These are phyloP conservation scores for Rhea americana DNA, from an alignment of 2,113 vertebrate species.

Conservation along the genomic window DNA sequence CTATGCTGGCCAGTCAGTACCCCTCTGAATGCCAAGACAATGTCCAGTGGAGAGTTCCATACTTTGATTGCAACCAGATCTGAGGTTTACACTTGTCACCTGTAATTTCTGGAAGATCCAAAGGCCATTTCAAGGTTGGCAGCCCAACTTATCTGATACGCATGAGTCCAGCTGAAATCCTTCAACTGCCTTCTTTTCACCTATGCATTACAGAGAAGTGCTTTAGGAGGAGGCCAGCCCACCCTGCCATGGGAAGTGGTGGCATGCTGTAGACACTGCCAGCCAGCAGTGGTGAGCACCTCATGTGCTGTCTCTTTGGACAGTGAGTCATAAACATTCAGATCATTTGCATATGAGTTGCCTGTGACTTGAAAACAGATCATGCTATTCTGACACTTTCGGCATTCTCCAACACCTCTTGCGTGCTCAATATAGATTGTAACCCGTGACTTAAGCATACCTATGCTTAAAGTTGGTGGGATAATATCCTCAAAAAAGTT, in stretches of 20 bases:
- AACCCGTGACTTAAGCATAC: background rate
- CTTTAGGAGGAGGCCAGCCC: background rate
- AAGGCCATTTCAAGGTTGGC: background rate
- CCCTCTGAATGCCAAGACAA: background rate
- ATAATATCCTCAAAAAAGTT: background rate
- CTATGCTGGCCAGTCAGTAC: background rate
- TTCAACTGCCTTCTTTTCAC: background rate
- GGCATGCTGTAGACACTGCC: background rate
- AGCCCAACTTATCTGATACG: background rate
- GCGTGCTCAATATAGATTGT: fast-evolving
- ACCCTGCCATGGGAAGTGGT: background rate
- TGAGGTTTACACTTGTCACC: background rate
- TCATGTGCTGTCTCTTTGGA: background rate
- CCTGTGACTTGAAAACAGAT: background rate
- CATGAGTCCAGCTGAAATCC: background rate
- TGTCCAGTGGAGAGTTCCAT: background rate
- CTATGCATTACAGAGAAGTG: background rate
- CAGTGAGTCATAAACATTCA: background rate
- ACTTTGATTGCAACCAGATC: background rate
- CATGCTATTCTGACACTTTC: background rate
- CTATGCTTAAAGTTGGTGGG: background rate
- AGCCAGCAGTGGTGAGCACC: background rate
- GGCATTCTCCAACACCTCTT: fast-evolving
- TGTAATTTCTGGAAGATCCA: background rate
- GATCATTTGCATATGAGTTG: fast-evolving